Percentiles rank a stretch among this genome's conserved stretches.
Conservation (phyloP, 2,797 vertebrate genomes). For the Ammospiza maritima region DNA sequence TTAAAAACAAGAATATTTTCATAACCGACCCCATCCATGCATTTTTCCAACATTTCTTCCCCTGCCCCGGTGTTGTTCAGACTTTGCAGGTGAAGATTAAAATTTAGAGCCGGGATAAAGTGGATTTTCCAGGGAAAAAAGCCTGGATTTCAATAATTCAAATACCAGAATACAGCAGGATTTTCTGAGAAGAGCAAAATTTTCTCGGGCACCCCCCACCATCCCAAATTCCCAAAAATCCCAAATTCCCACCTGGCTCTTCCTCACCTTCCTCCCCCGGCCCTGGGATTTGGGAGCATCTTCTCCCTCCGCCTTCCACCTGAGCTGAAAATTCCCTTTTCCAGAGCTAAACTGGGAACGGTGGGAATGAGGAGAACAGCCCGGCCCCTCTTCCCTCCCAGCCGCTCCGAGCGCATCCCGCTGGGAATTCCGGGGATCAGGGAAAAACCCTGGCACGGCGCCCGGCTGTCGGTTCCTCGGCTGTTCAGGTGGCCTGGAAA, state of each 20-base stretch:
- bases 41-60: too few species aligned
- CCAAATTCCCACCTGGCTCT: background rate
- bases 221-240: background rate
- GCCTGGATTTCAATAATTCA: background rate
- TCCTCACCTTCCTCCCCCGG: background rate
- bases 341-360: background rate
- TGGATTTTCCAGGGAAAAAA: background rate
- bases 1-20: too few species aligned
- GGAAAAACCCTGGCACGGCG: background rate
- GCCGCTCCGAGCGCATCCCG: background rate
- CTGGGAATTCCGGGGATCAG: background rate
- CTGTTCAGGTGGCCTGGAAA: too few species aligned
- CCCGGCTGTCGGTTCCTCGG: background rate
- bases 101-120: too few species aligned
- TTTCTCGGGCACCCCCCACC: rapidly evolving
- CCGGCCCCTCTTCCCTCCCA: background rate
- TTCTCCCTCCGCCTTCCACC: background rate
- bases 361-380: background rate
- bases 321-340: background rate
- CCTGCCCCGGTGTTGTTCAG: too few species aligned
- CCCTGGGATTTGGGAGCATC: background rate
- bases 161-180: rapidly evolving
- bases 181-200: rapidly evolving
- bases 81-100: too few species aligned
- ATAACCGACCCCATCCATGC: too few species aligned